Percentiles rank a stretch among this genome's conserved stretches.
These are phyloP conservation scores for Brachionus koreanus DNA, from an alignment of 1,140 invertebrate species.

Conservation along the genomic window DNA sequence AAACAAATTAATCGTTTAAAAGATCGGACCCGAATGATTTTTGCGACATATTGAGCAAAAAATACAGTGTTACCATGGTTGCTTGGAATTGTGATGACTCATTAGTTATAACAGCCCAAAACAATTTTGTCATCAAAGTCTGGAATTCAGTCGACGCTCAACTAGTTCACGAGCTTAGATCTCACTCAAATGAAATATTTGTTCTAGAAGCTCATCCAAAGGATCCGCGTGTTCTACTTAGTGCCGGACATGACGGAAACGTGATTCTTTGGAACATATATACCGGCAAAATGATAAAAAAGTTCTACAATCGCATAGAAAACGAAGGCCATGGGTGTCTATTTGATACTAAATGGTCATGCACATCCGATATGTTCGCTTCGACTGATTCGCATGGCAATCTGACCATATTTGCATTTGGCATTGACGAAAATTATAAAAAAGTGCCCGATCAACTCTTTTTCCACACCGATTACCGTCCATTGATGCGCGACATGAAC, in stretches of 20 bases:
- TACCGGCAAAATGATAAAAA: slow-evolving; percentile 59
- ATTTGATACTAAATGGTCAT: slow-evolving; percentile 94
- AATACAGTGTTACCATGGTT: slow-evolving; percentile 87
- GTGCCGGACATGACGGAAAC: slow-evolving; percentile 91
- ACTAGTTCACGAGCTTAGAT: slow-evolving; percentile 1
- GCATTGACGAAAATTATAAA: slow-evolving; percentile 61
- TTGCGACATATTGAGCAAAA: slow-evolving; percentile 60
- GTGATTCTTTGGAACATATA: slow-evolving; percentile 81
- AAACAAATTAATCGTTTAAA: not conserved
- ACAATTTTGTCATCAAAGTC: slow-evolving; percentile 32
- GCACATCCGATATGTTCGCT: slow-evolving; percentile 78
- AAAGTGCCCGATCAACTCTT: slow-evolving; percentile 84
- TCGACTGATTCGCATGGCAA: slow-evolving; percentile 93
- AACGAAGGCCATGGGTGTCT: slow-evolving; percentile 55
- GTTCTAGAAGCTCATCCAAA: slow-evolving; percentile 86
- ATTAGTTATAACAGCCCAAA: not conserved
- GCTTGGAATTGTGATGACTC: slow-evolving; percentile 72
- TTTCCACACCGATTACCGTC: slow-evolving; percentile 95
- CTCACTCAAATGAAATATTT: slow-evolving; percentile 82
- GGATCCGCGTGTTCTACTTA: slow-evolving; percentile 72
- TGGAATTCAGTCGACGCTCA: slow-evolving; percentile 18
- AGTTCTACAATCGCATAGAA: slow-evolving; percentile 47
- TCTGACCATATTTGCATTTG: slow-evolving; percentile 82
- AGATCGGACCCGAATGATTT: not conserved
- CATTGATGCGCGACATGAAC: slow-evolving; percentile 76